Conservation (phyloP, 2,888 invertebrate species). For the Chaetogeoica ovagalla region DNA sequence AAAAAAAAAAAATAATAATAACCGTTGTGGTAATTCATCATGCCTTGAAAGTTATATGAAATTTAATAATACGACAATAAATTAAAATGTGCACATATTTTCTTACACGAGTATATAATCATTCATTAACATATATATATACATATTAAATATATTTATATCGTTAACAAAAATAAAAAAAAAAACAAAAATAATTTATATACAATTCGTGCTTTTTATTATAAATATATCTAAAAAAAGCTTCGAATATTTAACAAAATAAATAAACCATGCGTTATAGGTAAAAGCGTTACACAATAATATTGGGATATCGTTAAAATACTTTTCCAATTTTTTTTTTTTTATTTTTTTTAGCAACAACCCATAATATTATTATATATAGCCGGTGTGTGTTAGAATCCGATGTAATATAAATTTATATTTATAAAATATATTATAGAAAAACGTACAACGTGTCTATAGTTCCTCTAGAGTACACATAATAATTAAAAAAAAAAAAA, state of each 20-base stretch:
- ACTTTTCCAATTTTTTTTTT: background rate
- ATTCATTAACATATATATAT: background rate
- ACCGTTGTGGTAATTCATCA: background rate
- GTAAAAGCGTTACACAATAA: conserved; percentile 27
- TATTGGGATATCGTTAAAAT: background rate
- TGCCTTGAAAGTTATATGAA: conserved; percentile 4
- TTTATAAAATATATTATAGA: conserved; percentile 15
- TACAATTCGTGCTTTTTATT: conserved; percentile 29
- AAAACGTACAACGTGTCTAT: background rate
- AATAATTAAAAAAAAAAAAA: conserved; percentile 19
- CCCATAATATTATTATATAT: conserved; percentile 1
- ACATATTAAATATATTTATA: background rate
- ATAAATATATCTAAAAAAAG: conserved; percentile 9
- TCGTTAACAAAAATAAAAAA: no score
- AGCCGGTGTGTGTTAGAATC: background rate
- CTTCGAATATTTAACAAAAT: background rate
- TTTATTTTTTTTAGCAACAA: background rate
- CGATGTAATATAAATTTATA: background rate
- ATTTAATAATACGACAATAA: conserved; percentile 7
- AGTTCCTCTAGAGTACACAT: conserved; percentile 22
- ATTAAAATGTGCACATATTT: conserved; percentile 6
- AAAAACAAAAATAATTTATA: background rate
- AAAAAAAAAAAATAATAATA: no score
- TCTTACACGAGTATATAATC: background rate
- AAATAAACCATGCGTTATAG: conserved; percentile 30